Evolutionary conservation across 2,113 vertebrate species (phyloP), one percentile per base, ranked within the genome.

Genomic region (Hystrix cristata): DNA sequence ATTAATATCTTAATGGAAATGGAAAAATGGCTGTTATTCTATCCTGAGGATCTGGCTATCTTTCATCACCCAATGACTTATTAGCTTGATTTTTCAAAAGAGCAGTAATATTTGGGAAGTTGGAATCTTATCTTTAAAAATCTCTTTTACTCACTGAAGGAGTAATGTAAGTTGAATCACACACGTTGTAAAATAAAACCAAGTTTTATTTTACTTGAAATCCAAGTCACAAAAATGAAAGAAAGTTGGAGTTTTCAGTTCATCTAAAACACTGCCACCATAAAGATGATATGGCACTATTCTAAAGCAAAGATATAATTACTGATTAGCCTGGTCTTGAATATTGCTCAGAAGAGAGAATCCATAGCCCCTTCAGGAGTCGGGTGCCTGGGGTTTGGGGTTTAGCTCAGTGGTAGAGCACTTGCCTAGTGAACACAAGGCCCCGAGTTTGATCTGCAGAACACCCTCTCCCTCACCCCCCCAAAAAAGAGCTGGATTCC

Each of bases 31-130:
- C 14, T 67, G 65, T 95, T 84, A 64, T 96, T 94, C 31, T 95
- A 86, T 85, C 46, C 84, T 90, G 91, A 86, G 29, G 18, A 65
- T 89, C 29, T 82, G 10, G n/a, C 25, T 85, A 62, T 59, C 64
- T 91, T 92, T 87, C 51, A 89, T 95, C 62, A 96, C 27, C 29
- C 51, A 80, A 64, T 79, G 29, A 27, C 62, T 96, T 94, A 94
- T 90, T 95, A 90, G 62, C 29, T 95, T 87, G 84, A 46, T 90
- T 96, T 96, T 90, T 90, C 65, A 87, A 90, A 97, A 81, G 15
- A 34, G 7, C 53, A 71, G 38, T 96, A 43, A 67, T 16, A 83
- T 11, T 48, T 91, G 34, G 23, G 27, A 86, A 79, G 46, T 43
- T 81, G 6, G 53, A 92, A 46, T 89, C 95, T 67, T 84, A 29